Evolutionary conservation across 1,140 invertebrate species (phyloP).

Genomic region (Ladona fulva): DNA sequence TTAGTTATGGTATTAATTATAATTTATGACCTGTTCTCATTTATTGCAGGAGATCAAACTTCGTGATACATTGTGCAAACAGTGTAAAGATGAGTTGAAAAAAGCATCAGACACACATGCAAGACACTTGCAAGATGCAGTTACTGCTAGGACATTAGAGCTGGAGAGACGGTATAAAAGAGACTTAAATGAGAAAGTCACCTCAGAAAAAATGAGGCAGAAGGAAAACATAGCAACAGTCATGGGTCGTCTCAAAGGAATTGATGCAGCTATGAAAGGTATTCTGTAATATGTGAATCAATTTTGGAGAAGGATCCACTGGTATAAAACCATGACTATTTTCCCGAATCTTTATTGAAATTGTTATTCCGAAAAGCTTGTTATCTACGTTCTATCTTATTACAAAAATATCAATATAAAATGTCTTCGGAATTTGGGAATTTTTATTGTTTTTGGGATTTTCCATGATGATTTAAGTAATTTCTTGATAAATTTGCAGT

Average conservation of each 20-base stretch:
- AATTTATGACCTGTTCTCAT: neutral
- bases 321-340: too few species aligned
- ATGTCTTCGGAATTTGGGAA: too few species aligned
- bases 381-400: too few species aligned
- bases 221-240: conserved; percentile 70
- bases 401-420: too few species aligned
- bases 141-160: conserved; percentile 61
- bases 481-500: too few species aligned
- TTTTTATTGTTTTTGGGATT: too few species aligned
- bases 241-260: conserved; percentile 73
- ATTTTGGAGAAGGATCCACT: too few species aligned
- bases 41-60: neutral
- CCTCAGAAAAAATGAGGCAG: conserved; percentile 56
- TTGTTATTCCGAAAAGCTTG: too few species aligned
- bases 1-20: too few species aligned
- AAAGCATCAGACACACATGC: conserved; percentile 71
- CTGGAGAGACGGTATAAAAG: conserved; percentile 51
- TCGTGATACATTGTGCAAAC: neutral
- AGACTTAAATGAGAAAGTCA: conserved; percentile 58
- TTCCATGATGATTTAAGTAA: too few species aligned
- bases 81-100: conserved; percentile 50
- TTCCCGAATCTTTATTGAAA: too few species aligned
- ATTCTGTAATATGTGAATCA: too few species aligned
- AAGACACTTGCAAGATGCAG: conserved; percentile 68
- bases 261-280: conserved; percentile 81